Conservation (phyloP, 1,140 invertebrate species). For the Tyrophagus putrescentiae region DNA sequence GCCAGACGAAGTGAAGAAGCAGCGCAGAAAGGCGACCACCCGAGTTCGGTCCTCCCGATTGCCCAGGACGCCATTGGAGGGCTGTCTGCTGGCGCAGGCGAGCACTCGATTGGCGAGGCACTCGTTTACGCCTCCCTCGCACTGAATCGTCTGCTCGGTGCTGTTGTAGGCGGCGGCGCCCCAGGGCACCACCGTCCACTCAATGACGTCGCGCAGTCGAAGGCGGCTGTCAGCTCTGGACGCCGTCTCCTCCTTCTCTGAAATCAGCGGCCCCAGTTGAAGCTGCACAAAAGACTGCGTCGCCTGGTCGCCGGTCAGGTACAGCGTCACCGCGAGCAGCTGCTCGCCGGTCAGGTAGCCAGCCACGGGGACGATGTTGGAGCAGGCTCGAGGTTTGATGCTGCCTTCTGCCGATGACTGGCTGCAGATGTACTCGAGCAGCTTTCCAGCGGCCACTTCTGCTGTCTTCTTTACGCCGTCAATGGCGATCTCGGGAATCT, state of each 20-base stretch:
- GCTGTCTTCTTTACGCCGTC: background rate
- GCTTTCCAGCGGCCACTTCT: background rate
- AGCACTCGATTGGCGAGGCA: background rate
- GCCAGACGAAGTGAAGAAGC: background rate
- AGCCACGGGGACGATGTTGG: background rate
- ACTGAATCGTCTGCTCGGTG: background rate
- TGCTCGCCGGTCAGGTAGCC: too few species aligned
- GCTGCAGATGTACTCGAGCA: background rate
- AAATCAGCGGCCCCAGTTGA: background rate
- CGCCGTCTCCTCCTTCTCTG: too few species aligned
- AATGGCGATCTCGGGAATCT: conserved; percentile 1
- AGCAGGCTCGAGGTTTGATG: conserved; percentile 1
- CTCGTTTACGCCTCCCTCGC: background rate
- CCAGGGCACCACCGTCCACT: background rate
- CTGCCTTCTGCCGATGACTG: too few species aligned
- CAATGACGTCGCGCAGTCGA: background rate
- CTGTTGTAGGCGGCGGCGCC: background rate
- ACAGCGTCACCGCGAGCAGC: background rate
- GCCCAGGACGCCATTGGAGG: background rate
- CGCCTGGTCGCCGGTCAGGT: background rate
- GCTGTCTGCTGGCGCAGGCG: background rate
- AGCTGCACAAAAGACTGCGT: background rate
- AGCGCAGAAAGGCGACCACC: background rate
- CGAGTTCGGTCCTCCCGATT: background rate
- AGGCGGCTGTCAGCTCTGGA: background rate